Evolutionary conservation across 2,797 vertebrate species (phyloP).

Genomic region (Astyanax mexicanus): DNA sequence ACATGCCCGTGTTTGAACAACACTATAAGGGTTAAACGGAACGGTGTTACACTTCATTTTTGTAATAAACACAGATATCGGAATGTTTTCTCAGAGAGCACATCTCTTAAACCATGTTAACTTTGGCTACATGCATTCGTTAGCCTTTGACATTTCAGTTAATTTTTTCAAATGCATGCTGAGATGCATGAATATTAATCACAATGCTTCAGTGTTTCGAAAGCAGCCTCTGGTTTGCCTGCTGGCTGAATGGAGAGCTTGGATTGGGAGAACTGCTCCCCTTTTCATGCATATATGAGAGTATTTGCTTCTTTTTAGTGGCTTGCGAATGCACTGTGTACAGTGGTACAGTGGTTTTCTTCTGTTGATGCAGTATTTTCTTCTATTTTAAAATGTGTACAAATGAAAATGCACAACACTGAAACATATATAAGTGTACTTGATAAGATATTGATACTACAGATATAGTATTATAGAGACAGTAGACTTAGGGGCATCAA

Average conservation of each 20-base stretch:
- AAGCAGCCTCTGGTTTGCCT: constrained; percentile 33
- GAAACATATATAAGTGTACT: no score
- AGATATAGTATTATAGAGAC: no score
- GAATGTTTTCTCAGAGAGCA: constrained; percentile 1
- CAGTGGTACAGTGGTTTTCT: constrained; percentile 45
- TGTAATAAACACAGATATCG: constrained; percentile 10
- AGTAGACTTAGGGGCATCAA: no score
- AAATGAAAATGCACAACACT: no score
- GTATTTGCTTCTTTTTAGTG: no score
- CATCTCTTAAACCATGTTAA: constrained; percentile 14
- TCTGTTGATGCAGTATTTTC: constrained; percentile 38
- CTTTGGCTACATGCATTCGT: constrained; percentile 39
- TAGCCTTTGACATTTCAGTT: constrained; percentile 56
- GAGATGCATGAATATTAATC: constrained; percentile 53
- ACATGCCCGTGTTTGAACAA: neutral
- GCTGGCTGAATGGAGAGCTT: constrained; percentile 31
- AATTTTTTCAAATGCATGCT: constrained; percentile 36
- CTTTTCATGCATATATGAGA: constrained; percentile 28
- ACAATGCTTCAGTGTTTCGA: constrained; percentile 41
- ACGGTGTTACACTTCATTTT: no score
- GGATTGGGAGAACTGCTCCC: constrained; percentile 17
- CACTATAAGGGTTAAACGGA: no score
- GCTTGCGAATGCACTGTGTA: no score
- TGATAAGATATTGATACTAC: no score
- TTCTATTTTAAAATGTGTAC: no score